These are phyloP conservation scores for Dipodomys merriami DNA, from an alignment of 2,113 vertebrate species.

Conservation along the genomic window DNA sequence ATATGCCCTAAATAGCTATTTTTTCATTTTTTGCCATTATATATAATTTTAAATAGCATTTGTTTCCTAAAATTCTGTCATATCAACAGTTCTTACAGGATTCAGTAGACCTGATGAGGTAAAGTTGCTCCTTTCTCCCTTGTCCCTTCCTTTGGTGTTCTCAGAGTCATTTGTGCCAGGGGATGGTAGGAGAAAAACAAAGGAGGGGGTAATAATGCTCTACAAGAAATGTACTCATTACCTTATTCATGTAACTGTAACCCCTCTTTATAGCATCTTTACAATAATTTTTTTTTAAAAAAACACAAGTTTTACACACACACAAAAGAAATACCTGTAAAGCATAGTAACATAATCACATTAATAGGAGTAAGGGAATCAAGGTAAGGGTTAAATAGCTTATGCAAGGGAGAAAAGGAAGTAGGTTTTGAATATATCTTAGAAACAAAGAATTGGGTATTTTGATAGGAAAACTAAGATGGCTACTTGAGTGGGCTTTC, in stretches of 20 bases:
- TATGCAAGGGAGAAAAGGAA: not conserved
- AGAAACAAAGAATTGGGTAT: slow-evolving; percentile 34
- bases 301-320: too few relatives aligned
- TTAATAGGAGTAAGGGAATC: slow-evolving; percentile 7
- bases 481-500: slow-evolving; percentile 74
- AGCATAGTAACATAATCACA: not conserved
- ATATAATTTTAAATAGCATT: not conserved
- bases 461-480: slow-evolving; percentile 66
- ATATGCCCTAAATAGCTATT: not conserved
- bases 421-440: slow-evolving; percentile 14
- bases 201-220: too few relatives aligned
- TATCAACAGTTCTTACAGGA: not conserved
- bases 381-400: slow-evolving; percentile 26
- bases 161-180: not conserved
- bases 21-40: not conserved
- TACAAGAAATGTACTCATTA: too few relatives aligned
- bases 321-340: not conserved
- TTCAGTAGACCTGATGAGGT: not conserved
- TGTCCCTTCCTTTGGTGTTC: not conserved
- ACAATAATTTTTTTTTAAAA: too few relatives aligned
- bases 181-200: too few relatives aligned
- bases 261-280: too few relatives aligned
- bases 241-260: too few relatives aligned
- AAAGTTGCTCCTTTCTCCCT: not conserved
- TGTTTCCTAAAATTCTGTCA: not conserved